Evolutionary conservation across 2,888 invertebrate genomes (phyloP).

Genomic region (Athalia circularis): DNA sequence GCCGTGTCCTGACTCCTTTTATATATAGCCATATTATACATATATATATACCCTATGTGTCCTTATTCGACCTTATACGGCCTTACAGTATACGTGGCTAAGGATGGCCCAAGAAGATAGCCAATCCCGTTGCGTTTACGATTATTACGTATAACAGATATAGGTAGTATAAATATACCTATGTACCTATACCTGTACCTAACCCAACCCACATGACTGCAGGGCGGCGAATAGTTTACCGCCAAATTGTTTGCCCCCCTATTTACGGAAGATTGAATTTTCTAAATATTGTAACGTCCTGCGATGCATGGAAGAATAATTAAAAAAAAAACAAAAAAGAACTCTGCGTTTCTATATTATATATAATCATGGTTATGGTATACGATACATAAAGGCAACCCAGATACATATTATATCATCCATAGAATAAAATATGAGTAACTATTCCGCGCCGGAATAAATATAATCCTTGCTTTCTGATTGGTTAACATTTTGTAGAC

Average conservation of each 20-base stretch:
- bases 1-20: conserved; percentile 39
- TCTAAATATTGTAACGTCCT: conserved; percentile 37
- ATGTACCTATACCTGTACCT: neutral
- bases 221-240: conserved; percentile 54
- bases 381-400: no score
- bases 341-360: no score
- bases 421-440: no score
- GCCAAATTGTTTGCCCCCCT: conserved; percentile 65
- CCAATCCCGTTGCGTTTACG: conserved; percentile 68
- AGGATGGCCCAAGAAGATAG: conserved; percentile 59
- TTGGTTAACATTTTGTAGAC: conserved; percentile 17
- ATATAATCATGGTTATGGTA: neutral
- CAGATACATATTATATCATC: no score
- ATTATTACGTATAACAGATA: conserved; percentile 60
- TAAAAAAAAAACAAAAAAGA: neutral
- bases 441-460: no score
- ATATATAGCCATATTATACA: neutral
- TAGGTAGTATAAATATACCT: neutral
- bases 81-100: conserved; percentile 49
- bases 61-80: conserved; percentile 45
- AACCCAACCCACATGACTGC: neutral
- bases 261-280: conserved; percentile 66
- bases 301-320: conserved; percentile 46
- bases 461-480: neutral
- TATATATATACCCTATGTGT: neutral